phyloP scores from a whole-genome alignment of 2,888 invertebrate species.

The Schizaphis graminum region DNA sequence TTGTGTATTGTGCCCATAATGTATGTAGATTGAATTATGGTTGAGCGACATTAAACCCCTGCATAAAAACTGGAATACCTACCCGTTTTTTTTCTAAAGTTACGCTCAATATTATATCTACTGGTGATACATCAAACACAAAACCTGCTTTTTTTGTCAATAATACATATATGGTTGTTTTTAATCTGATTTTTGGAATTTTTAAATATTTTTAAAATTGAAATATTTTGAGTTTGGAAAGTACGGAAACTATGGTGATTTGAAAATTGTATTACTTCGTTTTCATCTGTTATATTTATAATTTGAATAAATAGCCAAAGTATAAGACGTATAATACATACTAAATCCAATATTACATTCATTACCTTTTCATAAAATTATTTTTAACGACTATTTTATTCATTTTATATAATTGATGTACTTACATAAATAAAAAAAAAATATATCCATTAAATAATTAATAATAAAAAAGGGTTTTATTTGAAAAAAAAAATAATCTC shows the following conservation, averaged over 20 bases:
- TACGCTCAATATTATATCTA: too few species aligned
- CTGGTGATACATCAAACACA: too few species aligned
- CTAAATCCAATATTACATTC: neutral
- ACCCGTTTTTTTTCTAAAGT: too few species aligned
- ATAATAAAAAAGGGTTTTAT: neutral
- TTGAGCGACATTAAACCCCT: neutral
- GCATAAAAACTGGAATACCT: neutral
- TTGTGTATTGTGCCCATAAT: neutral
- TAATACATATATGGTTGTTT: neutral
- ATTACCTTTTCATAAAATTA: neutral
- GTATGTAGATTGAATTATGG: neutral
- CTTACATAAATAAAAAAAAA: too few species aligned
- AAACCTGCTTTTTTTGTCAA: neutral
- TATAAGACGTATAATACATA: neutral
- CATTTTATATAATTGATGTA: neutral
- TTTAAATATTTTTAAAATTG: neutral
- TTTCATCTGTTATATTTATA: neutral
- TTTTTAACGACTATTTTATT: neutral
- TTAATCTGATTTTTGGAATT: neutral
- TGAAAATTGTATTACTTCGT: neutral
- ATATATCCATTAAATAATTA: too few species aligned
- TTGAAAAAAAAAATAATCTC: neutral
- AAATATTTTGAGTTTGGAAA: too few species aligned
- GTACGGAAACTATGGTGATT: neutral
- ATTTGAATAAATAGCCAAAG: neutral